Conservation (phyloP, 2,888 invertebrate species). For the Choreutis nemorana region DNA sequence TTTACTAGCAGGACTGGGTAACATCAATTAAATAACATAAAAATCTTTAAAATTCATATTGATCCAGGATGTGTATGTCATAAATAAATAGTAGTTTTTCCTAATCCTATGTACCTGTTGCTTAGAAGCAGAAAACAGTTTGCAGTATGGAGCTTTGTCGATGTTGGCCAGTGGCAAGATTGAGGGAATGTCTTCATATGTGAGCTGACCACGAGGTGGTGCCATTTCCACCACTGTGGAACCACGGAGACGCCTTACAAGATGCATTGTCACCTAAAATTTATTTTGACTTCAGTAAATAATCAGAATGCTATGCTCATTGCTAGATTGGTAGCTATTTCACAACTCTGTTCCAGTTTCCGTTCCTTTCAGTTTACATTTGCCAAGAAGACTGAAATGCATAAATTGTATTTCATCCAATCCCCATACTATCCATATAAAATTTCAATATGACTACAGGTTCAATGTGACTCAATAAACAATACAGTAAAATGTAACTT, state of each 20-base stretch:
- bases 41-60: background rate
- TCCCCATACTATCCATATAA: too few relatives aligned
- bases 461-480: too few relatives aligned
- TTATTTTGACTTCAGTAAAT: too few relatives aligned
- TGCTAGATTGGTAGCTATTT: too few relatives aligned
- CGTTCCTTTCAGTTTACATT: too few relatives aligned
- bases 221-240: conserved; percentile 71
- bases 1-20: background rate
- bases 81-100: background rate
- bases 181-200: conserved; percentile 34
- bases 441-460: too few relatives aligned
- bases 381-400: too few relatives aligned
- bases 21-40: conserved; percentile 1
- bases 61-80: background rate
- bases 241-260: conserved; percentile 86
- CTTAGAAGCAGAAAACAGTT: conserved; percentile 77
- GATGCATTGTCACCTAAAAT: conserved; percentile 67
- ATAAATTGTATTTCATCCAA: too few relatives aligned
- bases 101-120: conserved; percentile 63
- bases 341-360: too few relatives aligned
- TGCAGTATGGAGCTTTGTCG: conserved; percentile 71
- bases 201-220: conserved; percentile 59
- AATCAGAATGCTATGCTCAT: too few relatives aligned
- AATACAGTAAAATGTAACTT: too few relatives aligned
- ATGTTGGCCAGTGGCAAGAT: conserved; percentile 42